Conservation (phyloP, 2,797 vertebrate species). For the Lepilemur septentrionalis region DNA sequence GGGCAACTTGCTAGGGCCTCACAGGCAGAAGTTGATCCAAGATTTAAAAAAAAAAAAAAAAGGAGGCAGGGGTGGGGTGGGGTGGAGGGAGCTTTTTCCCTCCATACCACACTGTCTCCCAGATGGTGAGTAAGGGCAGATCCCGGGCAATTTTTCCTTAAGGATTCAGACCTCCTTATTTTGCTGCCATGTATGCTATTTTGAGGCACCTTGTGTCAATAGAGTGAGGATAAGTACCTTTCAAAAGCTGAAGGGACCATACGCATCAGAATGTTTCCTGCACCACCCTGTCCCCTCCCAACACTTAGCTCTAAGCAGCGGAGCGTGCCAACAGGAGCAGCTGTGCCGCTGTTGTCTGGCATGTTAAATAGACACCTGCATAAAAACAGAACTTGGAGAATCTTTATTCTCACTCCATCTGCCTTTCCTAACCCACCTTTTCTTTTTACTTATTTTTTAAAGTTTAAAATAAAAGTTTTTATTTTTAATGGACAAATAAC, state of each 20-base stretch:
- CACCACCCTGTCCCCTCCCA: no score
- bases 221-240: not conserved
- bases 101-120: not conserved
- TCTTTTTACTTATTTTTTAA: not conserved
- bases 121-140: not conserved
- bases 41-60: not conserved
- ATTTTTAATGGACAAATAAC: not conserved
- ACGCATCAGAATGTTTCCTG: accelerated
- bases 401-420: not conserved
- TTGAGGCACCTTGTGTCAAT: not conserved
- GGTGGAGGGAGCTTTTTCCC: not conserved
- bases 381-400: not conserved
- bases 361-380: not conserved
- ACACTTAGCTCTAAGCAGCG: not conserved
- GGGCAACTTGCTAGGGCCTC: not conserved
- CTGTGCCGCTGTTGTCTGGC: not conserved
- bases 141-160: not conserved
- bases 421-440: not conserved
- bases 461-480: not conserved
- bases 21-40: not conserved
- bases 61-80: no score
- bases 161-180: not conserved
- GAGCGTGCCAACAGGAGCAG: not conserved
- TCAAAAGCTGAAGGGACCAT: not conserved
- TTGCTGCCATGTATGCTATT: not conserved